Conservation (phyloP, 2,113 vertebrate species). For the Ellobius talpinus region DNA sequence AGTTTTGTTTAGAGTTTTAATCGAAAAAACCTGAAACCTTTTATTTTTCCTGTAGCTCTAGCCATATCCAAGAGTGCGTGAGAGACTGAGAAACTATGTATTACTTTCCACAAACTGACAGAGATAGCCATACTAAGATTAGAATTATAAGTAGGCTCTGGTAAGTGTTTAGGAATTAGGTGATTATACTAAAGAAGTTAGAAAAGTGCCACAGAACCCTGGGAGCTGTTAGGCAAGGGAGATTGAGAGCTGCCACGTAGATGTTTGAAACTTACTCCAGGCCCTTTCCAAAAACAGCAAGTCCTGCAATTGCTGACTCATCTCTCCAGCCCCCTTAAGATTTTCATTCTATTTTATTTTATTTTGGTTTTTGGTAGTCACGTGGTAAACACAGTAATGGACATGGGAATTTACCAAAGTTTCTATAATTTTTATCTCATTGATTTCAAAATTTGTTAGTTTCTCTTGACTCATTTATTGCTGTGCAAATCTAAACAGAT, state of each 20-base stretch:
- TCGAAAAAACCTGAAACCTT: neutral
- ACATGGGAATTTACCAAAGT: neutral
- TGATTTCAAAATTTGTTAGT: neutral
- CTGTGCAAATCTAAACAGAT: neutral
- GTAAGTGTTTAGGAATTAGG: neutral
- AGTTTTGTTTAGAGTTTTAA: neutral
- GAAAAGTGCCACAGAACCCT: neutral
- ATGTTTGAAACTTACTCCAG: neutral
- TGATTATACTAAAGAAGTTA: neutral
- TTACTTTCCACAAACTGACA: neutral
- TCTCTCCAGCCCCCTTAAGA: too few species aligned
- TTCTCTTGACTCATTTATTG: neutral
- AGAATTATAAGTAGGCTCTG: neutral
- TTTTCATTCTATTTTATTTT: neutral
- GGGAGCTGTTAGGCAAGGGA: neutral
- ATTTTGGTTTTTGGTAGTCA: neutral
- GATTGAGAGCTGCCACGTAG: rapidly evolving
- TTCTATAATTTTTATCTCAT: neutral
- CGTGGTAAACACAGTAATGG: neutral
- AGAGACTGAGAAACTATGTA: neutral
- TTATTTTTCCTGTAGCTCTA: rapidly evolving
- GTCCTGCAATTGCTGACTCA: neutral
- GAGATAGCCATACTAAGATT: neutral
- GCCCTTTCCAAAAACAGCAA: too few species aligned
- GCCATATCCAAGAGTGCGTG: neutral